Evolutionary conservation across 2,888 invertebrate genomes (phyloP).

Genomic region (Euzophera pinguis): DNA sequence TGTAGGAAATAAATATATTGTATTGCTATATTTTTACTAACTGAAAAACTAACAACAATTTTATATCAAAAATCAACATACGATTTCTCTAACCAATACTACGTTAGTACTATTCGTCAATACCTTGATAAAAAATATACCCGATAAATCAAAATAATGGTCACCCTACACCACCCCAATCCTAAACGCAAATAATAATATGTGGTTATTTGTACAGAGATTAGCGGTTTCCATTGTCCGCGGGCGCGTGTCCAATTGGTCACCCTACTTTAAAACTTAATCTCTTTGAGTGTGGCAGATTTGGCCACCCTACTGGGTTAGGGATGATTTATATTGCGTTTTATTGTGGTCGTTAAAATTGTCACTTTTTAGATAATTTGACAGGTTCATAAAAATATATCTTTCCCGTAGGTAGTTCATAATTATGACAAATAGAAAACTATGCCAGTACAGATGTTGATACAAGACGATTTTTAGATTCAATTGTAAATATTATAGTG

Average conservation of each 20-base stretch:
- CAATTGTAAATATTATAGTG: too few species aligned
- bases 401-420: background rate
- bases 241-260: slow-evolving; percentile 18
- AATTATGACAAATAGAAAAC: too few species aligned
- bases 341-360: slow-evolving; percentile 4
- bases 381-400: background rate
- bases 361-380: slow-evolving; percentile 6
- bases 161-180: slow-evolving; percentile 16
- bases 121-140: background rate
- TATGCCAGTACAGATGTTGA: too few species aligned
- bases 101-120: too few species aligned
- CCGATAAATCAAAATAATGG: slow-evolving; percentile 10
- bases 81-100: too few species aligned
- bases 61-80: too few species aligned
- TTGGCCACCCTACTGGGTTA: slow-evolving; percentile 11
- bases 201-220: slow-evolving; percentile 42
- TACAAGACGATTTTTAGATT: too few species aligned
- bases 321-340: slow-evolving; percentile 5
- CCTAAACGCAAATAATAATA: slow-evolving; percentile 29
- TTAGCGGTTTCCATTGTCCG: slow-evolving; percentile 30
- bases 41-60: too few species aligned
- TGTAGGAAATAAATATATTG: too few species aligned
- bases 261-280: slow-evolving; percentile 23
- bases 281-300: slow-evolving; percentile 15
- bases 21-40: too few species aligned